Base-by-base conservation (phyloP, 2,888 invertebrate genomes). In the Scrobipalpa atriplicella region DNA sequence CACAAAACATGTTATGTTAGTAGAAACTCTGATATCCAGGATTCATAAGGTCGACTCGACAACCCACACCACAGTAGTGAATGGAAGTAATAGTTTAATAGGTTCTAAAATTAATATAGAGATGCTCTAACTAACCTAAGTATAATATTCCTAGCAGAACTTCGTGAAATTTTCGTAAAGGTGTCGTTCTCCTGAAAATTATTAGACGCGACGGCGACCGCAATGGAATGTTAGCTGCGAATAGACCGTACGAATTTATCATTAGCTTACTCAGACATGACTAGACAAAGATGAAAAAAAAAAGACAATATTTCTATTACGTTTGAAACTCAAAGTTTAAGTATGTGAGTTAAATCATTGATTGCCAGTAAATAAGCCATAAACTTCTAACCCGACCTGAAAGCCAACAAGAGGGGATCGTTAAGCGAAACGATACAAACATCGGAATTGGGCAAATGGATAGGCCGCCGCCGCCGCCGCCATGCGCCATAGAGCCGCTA, bases 401-500 rank as follows among this genome's bases (percentile, higher is more conserved):
- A 65, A 56, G 54, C 54, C 54, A 36, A 54, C 64, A 54, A 64
- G 62, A 62, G 64, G 64, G 54, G 38, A 43, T 21, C 39, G 64
- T 16, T 54, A 41, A 41, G 7, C 19, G 43, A 58, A 65, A 61
- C 56, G 39, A 56, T 39, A 64, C 64, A 64, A 56, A 56, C 56
- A 64, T 39, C 56, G 18, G 47, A 68, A 66, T 62, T 56, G 62
- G 64, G 66, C 66, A 67, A 64, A 68, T 64, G 51, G 29, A 61
- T 62, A 51, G 1, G 9, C 18, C 8, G 54, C 19, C 36, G 60
- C 68, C 62, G 68, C 66, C 70, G 18, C 18, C 21, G 21, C 70
- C 8, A 36, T 9, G 9, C 62, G 68, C 66, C 71, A 72, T 70
- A 63, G 68, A 51, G 54, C 41, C 16, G 67, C 66, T 51, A 47